Evolutionary conservation across 1,140 invertebrate species (phyloP).

Genomic region (Drosophila takahashii): DNA sequence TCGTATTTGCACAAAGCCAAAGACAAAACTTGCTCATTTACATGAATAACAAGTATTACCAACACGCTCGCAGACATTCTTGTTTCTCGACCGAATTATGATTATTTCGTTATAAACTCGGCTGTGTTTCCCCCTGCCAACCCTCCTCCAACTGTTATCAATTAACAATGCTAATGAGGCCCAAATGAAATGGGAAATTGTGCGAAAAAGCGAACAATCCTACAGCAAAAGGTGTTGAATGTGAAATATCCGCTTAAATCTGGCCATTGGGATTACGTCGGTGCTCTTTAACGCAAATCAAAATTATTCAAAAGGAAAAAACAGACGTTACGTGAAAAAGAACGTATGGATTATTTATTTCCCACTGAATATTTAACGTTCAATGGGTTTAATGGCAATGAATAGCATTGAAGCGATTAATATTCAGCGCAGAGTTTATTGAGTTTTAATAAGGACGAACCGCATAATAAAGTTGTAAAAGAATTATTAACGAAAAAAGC

Average conservation of each 20-base stretch:
- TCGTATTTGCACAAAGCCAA: constrained; percentile 44
- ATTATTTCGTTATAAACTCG: constrained; percentile 48
- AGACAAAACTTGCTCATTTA: constrained; percentile 34
- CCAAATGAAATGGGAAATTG: constrained; percentile 7
- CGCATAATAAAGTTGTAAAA: neutral
- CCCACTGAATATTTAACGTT: constrained; percentile 3
- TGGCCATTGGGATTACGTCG: constrained; percentile 22
- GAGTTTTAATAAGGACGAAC: neutral
- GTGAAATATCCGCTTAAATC: constrained; percentile 42
- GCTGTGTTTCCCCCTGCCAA: neutral
- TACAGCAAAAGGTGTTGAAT: constrained; percentile 23
- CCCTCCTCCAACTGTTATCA: constrained; percentile 31
- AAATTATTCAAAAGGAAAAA: constrained; percentile 32
- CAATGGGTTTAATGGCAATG: constrained; percentile 23
- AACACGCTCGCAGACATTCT: constrained; percentile 10
- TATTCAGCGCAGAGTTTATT: constrained; percentile 17
- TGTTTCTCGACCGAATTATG: constrained; percentile 25
- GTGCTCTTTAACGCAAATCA: constrained; percentile 30
- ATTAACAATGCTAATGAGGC: constrained; percentile 69
- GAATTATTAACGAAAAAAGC: neutral
- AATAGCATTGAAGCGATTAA: constrained; percentile 13
- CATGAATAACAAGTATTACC: constrained; percentile 31
- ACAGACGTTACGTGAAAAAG: neutral
- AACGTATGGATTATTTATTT: constrained; percentile 21
- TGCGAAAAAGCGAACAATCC: constrained; percentile 6